A percentile compares a stretch with the other conserved stretches of the same genome.
These are phyloP conservation scores for Gadus macrocephalus DNA, from an alignment of 2,113 vertebrate genomes.

Conservation along the genomic window DNA sequence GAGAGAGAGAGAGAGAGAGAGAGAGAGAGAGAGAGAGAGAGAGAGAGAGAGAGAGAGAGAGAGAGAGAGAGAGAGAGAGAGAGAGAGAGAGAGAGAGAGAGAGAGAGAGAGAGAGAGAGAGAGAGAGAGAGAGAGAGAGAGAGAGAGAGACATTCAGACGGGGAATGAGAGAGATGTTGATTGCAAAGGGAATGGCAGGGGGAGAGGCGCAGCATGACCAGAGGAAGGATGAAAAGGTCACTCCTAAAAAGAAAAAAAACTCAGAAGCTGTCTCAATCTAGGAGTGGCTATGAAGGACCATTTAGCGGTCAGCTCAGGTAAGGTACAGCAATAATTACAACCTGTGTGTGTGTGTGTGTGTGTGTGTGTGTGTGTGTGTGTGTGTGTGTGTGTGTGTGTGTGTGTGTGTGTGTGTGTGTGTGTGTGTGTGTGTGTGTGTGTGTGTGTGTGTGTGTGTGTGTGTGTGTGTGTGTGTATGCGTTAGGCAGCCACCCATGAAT, in stretches of 20 bases:
- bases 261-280: slow-evolving; percentile 6
- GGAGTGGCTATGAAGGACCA: slow-evolving; percentile 8
- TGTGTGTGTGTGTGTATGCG: background rate
- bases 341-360: background rate
- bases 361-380: background rate
- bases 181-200: background rate
- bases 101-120: too few relatives aligned
- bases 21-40: too few relatives aligned
- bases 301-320: background rate
- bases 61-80: too few relatives aligned
- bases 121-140: too few relatives aligned
- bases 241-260: slow-evolving; percentile 30
- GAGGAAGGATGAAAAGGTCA: slow-evolving; percentile 31
- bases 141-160: background rate
- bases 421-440: background rate
- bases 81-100: too few relatives aligned
- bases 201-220: slow-evolving; percentile 10
- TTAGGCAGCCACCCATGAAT: background rate
- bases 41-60: too few relatives aligned
- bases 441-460: background rate
- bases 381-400: background rate
- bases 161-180: background rate
- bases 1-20: background rate
- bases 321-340: slow-evolving; percentile 18
- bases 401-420: background rate